Evolutionary conservation across 2,113 vertebrate genomes (phyloP).

Genomic region (Sciurus niger): DNA sequence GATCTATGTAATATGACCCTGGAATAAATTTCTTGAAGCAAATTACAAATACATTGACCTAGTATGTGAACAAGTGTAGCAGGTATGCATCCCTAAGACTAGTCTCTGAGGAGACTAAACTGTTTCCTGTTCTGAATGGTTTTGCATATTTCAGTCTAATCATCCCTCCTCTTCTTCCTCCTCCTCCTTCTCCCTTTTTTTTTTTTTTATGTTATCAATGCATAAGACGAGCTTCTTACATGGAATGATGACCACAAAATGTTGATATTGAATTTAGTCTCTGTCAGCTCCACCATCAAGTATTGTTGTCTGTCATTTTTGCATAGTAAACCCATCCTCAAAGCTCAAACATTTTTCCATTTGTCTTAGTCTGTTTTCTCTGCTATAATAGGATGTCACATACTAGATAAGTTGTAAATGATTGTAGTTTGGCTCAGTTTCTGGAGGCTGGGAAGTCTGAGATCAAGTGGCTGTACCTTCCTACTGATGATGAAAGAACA

Average conservation of each 20-base stretch:
- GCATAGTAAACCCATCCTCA: neutral
- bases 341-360: neutral
- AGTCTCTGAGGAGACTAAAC: slow-evolving; percentile 96
- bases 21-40: slow-evolving; percentile 93
- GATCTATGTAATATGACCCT: slow-evolving; percentile 92
- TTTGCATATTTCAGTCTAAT: slow-evolving; percentile 93
- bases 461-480: neutral
- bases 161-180: slow-evolving; percentile 89
- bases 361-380: neutral
- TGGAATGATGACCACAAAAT: slow-evolving; percentile 92
- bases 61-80: slow-evolving; percentile 95
- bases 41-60: slow-evolving; percentile 94
- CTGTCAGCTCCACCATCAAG: slow-evolving; percentile 94
- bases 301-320: slow-evolving; percentile 90
- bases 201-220: slow-evolving; percentile 93
- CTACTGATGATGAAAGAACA: neutral
- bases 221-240: slow-evolving; percentile 93
- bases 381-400: no score
- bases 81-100: slow-evolving; percentile 97
- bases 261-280: slow-evolving; percentile 95
- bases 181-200: slow-evolving; percentile 89
- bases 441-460: no score
- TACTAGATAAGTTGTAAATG: no score
- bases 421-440: no score
- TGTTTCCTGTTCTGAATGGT: slow-evolving; percentile 93